These are phyloP conservation scores for Saimiri boliviensis DNA, from an alignment of 2,113 vertebrate genomes.

Conservation along the genomic window DNA sequence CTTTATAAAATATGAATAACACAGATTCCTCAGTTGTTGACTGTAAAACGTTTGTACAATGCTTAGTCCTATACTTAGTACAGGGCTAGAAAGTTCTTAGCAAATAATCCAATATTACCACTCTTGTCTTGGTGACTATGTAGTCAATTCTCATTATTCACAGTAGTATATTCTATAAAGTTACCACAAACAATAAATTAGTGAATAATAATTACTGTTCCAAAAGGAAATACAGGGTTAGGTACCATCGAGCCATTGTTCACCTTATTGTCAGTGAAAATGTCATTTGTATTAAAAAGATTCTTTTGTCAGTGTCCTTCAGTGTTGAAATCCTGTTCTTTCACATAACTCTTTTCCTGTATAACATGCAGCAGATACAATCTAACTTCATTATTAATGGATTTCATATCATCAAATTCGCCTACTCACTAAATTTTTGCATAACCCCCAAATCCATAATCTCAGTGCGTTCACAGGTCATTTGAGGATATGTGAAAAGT, in stretches of 20 bases:
- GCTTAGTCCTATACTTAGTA: background rate
- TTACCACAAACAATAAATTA: background rate
- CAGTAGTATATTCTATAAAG: background rate
- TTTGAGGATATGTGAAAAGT: background rate
- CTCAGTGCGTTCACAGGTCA: background rate
- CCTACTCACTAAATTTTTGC: background rate
- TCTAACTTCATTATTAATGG: background rate
- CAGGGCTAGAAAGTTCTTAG: background rate
- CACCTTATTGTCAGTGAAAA: background rate
- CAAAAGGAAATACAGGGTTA: background rate
- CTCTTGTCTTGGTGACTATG: background rate
- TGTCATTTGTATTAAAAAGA: background rate
- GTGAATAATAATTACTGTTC: background rate
- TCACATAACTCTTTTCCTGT: background rate
- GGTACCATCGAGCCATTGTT: background rate
- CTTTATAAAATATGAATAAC: background rate
- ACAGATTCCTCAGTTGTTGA: background rate
- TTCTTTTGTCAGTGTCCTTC: background rate
- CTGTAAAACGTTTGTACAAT: background rate
- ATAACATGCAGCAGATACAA: background rate
- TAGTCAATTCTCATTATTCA: background rate
- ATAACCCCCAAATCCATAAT: background rate
- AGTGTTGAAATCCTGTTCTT: background rate
- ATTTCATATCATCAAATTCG: background rate
- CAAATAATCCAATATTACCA: background rate